Conservation (phyloP, 1,140 invertebrate genomes). For the Drosophila lini region DNA sequence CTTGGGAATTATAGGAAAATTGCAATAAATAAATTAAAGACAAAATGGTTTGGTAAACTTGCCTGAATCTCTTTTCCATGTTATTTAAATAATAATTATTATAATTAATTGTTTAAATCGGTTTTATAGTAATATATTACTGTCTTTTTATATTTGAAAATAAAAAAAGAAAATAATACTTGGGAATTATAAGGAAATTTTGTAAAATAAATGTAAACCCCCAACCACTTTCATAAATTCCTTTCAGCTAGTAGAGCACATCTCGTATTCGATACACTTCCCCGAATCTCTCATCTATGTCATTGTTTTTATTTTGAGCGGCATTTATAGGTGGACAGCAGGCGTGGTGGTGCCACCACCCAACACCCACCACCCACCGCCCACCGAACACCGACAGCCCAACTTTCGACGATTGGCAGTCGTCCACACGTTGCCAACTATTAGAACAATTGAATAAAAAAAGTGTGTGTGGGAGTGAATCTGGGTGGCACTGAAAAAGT, state of each 20-base stretch:
- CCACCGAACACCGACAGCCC: constrained; percentile 5
- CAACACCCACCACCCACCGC: background rate
- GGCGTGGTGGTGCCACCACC: constrained; percentile 16
- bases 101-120: no score
- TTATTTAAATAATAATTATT: background rate
- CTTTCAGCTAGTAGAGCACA: background rate
- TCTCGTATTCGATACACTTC: background rate
- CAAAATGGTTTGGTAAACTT: no score
- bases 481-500: constrained; percentile 53
- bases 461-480: constrained; percentile 35
- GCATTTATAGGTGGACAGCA: constrained; percentile 54
- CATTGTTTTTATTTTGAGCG: constrained; percentile 18
- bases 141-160: background rate
- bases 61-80: no score
- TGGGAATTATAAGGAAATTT: background rate
- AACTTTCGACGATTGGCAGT: constrained; percentile 30
- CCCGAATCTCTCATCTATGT: constrained; percentile 7
- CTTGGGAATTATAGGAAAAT: background rate
- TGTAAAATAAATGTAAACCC: background rate
- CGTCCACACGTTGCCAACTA: constrained; percentile 58
- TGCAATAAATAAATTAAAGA: no score
- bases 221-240: background rate
- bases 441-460: constrained; percentile 59
- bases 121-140: background rate
- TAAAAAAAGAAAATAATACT: background rate